A percentile compares a stretch with the other conserved stretches of the same genome.
Evolutionary conservation across 2,888 invertebrate genomes (phyloP).

Genomic region (Drosophila mulleri): DNA sequence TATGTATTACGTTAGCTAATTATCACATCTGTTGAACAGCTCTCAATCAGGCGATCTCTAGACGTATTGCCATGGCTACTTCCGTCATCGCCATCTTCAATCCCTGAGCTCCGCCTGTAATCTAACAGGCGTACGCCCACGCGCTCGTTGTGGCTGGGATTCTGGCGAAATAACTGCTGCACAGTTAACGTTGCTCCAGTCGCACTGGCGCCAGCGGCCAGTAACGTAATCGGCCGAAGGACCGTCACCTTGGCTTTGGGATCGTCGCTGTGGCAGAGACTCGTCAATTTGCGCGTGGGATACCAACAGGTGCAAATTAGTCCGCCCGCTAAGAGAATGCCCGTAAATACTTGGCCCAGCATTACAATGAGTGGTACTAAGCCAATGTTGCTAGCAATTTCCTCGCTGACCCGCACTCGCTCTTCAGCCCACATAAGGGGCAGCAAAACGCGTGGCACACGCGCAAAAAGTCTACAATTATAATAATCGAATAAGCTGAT

Average conservation of each 20-base stretch:
- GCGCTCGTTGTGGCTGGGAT: slow-evolving; percentile 49
- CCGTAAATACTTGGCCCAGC: slow-evolving; percentile 86
- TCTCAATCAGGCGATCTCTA: slow-evolving; percentile 62
- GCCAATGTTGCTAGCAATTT: slow-evolving; percentile 87
- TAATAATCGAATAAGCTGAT: no score
- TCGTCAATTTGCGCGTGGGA: slow-evolving; percentile 77
- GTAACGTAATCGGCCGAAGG: slow-evolving; percentile 65
- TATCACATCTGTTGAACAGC: slow-evolving; percentile 68
- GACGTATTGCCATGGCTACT: slow-evolving; percentile 35
- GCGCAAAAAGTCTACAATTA: slow-evolving; percentile 61
- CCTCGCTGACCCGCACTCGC: slow-evolving; percentile 87
- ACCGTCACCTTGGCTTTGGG: slow-evolving; percentile 74
- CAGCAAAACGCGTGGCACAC: slow-evolving; percentile 87
- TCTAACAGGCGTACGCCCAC: slow-evolving; percentile 72
- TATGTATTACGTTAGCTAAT: slow-evolving; percentile 62
- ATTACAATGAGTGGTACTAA: slow-evolving; percentile 86
- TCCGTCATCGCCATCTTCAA: slow-evolving; percentile 19
- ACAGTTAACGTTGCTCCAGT: slow-evolving; percentile 14
- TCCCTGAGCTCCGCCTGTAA: slow-evolving; percentile 62
- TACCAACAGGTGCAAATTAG: slow-evolving; percentile 83
- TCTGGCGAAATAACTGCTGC: slow-evolving; percentile 33
- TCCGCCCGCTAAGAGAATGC: slow-evolving; percentile 85
- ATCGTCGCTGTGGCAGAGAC: slow-evolving; percentile 68
- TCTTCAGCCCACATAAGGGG: slow-evolving; percentile 93
- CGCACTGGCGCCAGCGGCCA: slow-evolving; percentile 27